Conservation (phyloP, 2,797 vertebrate genomes). For the Sebastes diaconus region DNA sequence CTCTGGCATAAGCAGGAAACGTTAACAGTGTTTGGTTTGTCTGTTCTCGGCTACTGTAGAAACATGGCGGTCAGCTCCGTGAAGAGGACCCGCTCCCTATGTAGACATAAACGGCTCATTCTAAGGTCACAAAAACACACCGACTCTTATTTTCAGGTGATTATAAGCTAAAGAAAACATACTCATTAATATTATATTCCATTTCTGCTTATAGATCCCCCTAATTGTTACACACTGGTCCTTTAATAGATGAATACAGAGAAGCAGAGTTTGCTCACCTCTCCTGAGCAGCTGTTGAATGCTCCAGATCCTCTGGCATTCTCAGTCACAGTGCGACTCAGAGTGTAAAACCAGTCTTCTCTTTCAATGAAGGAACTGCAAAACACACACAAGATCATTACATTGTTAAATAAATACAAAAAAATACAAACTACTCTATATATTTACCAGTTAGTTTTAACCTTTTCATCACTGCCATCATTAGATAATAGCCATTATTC, state of each 20-base stretch:
- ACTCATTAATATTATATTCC: too few relatives aligned
- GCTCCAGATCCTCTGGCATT: constrained; percentile 58
- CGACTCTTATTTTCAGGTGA: too few relatives aligned
- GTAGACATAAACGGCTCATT: too few relatives aligned
- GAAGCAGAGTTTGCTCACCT: constrained; percentile 60
- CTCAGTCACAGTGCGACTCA: constrained; percentile 85
- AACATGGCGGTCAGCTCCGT: too few relatives aligned
- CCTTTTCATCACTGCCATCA: neutral
- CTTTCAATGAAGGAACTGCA: constrained; percentile 92
- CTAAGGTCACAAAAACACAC: too few relatives aligned
- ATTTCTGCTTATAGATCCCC: too few relatives aligned
- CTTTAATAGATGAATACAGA: neutral
- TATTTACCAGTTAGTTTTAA: neutral
- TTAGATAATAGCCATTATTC: neutral
- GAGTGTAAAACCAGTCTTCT: constrained; percentile 94
- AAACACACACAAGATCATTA: neutral
- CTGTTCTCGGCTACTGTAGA: too few relatives aligned
- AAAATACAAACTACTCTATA: neutral
- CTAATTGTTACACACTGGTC: too few relatives aligned
- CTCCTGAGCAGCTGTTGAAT: constrained; percentile 55
- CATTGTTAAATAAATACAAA: neutral
- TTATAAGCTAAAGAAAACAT: too few relatives aligned
- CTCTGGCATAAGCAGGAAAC: too few relatives aligned
- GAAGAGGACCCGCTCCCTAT: too few relatives aligned
- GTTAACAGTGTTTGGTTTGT: too few relatives aligned